These are phyloP conservation scores for Yponomeuta sedellus DNA, from an alignment of 2,888 invertebrate genomes.

Conservation along the genomic window DNA sequence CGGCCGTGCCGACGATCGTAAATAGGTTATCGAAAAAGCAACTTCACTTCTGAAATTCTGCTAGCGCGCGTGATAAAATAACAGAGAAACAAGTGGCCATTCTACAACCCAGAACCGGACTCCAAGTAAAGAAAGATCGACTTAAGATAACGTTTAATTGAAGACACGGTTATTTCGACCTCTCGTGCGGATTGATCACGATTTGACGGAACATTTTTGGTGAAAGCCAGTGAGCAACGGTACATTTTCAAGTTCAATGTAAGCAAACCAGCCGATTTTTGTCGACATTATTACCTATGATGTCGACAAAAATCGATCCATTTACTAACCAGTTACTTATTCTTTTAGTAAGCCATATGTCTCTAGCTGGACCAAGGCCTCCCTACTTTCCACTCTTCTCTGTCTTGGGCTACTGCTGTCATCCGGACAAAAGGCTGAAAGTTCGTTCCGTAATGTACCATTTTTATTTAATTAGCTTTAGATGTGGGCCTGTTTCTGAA, in stretches of 20 bases:
- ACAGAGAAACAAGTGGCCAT: background rate
- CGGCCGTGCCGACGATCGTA: background rate
- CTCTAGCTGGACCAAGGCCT: no score
- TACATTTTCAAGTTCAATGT: slow-evolving; percentile 1
- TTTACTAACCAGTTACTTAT: background rate
- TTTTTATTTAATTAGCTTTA: no score
- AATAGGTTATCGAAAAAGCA: background rate
- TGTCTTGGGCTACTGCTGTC: background rate
- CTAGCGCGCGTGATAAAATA: background rate
- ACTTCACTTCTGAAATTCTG: background rate
- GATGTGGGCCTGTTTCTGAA: no score
- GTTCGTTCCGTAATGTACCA: background rate
- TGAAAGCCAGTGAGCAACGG: background rate
- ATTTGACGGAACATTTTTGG: background rate
- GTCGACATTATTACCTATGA: no score
- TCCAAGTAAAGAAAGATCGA: background rate
- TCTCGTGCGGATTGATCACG: slow-evolving; percentile 15
- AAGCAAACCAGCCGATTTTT: background rate
- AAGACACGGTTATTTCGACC: slow-evolving; percentile 5
- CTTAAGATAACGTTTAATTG: slow-evolving; percentile 3
- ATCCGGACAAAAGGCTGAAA: background rate
- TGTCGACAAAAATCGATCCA: background rate
- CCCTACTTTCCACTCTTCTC: no score
- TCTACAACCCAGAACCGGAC: background rate
- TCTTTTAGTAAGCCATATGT: no score